Evolutionary conservation across 2,888 invertebrate genomes (phyloP), one percentile per base, ranked within the genome.

Genomic region (Catocala fraxini): DNA sequence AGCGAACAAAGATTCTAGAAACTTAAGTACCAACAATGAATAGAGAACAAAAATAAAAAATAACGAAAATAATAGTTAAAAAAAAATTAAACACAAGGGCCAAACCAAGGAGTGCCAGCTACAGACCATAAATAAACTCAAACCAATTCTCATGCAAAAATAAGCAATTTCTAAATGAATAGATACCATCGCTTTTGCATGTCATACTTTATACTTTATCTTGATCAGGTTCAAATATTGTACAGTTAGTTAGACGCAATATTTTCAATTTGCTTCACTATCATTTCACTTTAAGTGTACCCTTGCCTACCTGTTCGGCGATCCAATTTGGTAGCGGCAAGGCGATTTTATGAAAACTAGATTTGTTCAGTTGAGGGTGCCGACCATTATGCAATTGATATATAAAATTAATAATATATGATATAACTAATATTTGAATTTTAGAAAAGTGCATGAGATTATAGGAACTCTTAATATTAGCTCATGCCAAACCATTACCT

Each of bases 101-200:
- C 93, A 91, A 93, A 93, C 93, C 93, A 92, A 88, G 89, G 91
- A 89, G 93, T 93, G 93, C 93, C 93, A 92, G 89, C 93, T 93
- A 93, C 92, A 89, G 90, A 92, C 87, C 83, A 89, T 82, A 85
- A 81, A 78, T 81, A 77, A 82, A 83, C 71, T 83, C 78, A 86
- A 86, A 88, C 80, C 72, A 82, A 88, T 85, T 84, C 75, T 82
- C 93, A 93, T 93, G 93, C 93, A 91, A 83, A 88, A 84, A 83
- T 73, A 93, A 93, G 92, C 92, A 82, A 75, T 82, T 78, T 85
- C 87, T 89, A 90, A 33, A 83, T 81, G 81, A 85, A 83, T 59
- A 73, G 70, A 61, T 81, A 88, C 84, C 86, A 85, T 82, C 74
- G 62, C 83, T 85, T 79, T 82, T 85, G 81, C 81, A 82, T 82